phyloP scores from a whole-genome alignment of 1,140 invertebrate genomes.

The Neodiprion virginianus region DNA sequence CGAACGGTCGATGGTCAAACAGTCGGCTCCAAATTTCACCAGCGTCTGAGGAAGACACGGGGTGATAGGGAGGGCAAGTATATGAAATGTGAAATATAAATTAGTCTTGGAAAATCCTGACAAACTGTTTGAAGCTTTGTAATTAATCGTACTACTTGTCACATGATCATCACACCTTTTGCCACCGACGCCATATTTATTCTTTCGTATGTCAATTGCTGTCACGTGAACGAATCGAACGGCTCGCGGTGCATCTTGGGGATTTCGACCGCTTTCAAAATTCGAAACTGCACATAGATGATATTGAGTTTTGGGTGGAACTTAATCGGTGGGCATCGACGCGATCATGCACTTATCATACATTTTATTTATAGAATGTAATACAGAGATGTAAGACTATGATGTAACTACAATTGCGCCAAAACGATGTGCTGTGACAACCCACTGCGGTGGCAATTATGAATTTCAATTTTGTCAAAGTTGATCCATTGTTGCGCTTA shows the following conservation, averaged over 20 bases:
- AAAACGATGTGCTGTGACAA: too few species aligned
- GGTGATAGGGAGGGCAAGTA: constrained; percentile 29
- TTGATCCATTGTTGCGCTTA: background rate
- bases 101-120: background rate
- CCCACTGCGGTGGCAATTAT: too few species aligned
- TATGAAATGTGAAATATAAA: constrained; percentile 21
- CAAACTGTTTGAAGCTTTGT: constrained; percentile 12
- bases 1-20: constrained; percentile 84
- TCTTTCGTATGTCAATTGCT: background rate
- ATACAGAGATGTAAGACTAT: too few species aligned
- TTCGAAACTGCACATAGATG: too few species aligned
- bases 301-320: too few species aligned
- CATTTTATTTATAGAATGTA: too few species aligned
- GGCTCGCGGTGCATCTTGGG: too few species aligned
- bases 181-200: constrained; percentile 54
- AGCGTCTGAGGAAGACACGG: constrained; percentile 66
- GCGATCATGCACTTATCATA: too few species aligned
- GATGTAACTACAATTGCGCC: too few species aligned
- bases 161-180: constrained; percentile 50
- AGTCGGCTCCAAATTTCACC: constrained; percentile 82
- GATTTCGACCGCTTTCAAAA: too few species aligned
- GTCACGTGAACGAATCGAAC: too few species aligned
- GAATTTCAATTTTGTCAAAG: background rate
- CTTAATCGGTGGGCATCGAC: too few species aligned
- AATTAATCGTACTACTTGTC: constrained; percentile 2